Percentiles rank a stretch among this genome's conserved stretches.
Conservation (phyloP, 2,888 invertebrate species). For the Cetonia aurata region DNA sequence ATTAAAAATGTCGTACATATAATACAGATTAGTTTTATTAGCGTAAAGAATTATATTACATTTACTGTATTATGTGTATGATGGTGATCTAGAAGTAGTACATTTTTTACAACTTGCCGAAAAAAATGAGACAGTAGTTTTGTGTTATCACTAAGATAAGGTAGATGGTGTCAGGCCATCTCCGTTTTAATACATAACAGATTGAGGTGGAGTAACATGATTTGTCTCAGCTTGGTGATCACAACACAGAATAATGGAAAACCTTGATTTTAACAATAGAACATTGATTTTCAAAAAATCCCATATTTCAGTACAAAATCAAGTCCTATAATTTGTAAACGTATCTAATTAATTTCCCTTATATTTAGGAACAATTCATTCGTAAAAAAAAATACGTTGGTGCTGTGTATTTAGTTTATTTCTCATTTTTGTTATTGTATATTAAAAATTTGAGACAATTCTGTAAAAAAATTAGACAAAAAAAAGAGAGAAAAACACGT, state of each 20-base stretch:
- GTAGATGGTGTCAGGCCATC: not conserved
- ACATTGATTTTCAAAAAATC: constrained; percentile 26
- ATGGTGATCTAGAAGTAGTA: constrained; percentile 38
- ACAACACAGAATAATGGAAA: constrained; percentile 36
- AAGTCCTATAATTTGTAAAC: not conserved
- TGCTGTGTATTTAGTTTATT: constrained; percentile 33
- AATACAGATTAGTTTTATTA: constrained; percentile 38
- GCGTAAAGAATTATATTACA: not conserved
- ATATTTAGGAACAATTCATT: constrained; percentile 30
- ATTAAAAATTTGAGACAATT: constrained; percentile 33
- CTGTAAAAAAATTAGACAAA: constrained; percentile 34
- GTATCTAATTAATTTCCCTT: constrained; percentile 20
- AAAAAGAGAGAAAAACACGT: constrained; percentile 26
- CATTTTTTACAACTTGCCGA: constrained; percentile 48
- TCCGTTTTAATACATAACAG: no score
- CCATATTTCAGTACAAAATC: constrained; percentile 38
- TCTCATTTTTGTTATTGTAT: constrained; percentile 35
- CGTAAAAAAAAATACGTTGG: constrained; percentile 35
- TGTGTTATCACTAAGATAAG: constrained; percentile 27
- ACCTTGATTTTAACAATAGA: constrained; percentile 44
- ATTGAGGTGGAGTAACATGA: no score
- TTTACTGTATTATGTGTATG: constrained; percentile 30
- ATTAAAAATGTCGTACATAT: constrained; percentile 31
- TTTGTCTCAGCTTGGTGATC: no score
- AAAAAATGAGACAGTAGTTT: constrained; percentile 44